Evolutionary conservation across 2,113 vertebrate genomes (phyloP).

Genomic region (Bubo blakistoni): DNA sequence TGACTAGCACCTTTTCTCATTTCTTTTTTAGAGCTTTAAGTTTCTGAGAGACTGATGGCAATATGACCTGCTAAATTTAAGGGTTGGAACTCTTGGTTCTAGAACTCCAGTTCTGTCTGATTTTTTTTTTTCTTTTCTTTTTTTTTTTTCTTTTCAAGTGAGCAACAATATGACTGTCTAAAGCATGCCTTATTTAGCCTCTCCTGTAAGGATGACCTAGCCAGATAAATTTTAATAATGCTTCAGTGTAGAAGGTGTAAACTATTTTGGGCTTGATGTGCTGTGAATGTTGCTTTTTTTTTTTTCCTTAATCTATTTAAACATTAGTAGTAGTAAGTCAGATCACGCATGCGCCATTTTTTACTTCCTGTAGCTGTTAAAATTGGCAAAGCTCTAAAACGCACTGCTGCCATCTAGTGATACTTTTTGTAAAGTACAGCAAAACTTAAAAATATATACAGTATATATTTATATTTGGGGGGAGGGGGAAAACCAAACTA

Average conservation of each 20-base stretch:
- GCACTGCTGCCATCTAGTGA: conserved; percentile 78
- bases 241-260: conserved; percentile 88
- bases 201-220: conserved; percentile 82
- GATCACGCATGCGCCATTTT: conserved; percentile 78
- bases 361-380: conserved; percentile 75
- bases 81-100: conserved; percentile 76
- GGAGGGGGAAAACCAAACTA: conserved; percentile 70
- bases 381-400: conserved; percentile 74
- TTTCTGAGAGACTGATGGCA: conserved; percentile 79
- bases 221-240: conserved; percentile 83
- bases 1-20: conserved; percentile 56
- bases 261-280: conserved; percentile 92
- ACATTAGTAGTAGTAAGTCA: conserved; percentile 60
- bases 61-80: conserved; percentile 77
- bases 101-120: conserved; percentile 67
- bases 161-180: conserved; percentile 90
- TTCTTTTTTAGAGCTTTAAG: conserved; percentile 73
- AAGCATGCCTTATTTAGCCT: conserved; percentile 99
- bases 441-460: conserved; percentile 78
- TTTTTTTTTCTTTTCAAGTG: conserved; percentile 73
- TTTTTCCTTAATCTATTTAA: conserved; percentile 69
- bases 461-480: conserved; percentile 80
- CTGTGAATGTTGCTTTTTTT: conserved; percentile 87
- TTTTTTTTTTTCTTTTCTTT: conserved; percentile 20
- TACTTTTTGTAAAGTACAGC: conserved; percentile 79